Evolutionary conservation across 1,140 invertebrate species (phyloP).

Genomic region (Aphelinus atriplicis): DNA sequence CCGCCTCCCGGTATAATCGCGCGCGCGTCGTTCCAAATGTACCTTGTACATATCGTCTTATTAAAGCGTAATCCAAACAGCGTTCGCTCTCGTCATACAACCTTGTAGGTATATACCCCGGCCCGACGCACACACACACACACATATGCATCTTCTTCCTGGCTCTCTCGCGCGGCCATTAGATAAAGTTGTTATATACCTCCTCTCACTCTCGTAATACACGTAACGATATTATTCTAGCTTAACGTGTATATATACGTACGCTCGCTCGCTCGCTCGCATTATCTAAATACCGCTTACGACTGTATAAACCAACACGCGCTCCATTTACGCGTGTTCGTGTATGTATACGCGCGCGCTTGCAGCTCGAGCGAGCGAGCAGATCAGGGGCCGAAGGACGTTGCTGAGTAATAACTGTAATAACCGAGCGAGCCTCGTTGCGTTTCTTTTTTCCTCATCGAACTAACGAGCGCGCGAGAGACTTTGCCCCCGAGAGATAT

Average conservation of each 20-base stretch:
- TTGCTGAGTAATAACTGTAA: conserved; percentile 29
- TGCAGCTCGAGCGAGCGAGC: background rate
- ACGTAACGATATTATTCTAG: too few species aligned
- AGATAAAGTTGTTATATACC: too few species aligned
- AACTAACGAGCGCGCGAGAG: background rate
- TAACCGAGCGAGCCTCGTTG: conserved; percentile 2
- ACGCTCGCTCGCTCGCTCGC: background rate
- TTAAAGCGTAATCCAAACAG: too few species aligned
- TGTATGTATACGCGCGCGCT: too few species aligned
- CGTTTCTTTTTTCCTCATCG: conserved; percentile 8
- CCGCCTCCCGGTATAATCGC: too few species aligned
- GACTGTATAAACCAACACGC: background rate
- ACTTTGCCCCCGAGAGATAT: conserved; percentile 15
- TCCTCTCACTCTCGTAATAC: too few species aligned
- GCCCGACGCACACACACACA: background rate
- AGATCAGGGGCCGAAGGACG: conserved; percentile 2
- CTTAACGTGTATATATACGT: too few species aligned
- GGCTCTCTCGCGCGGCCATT: too few species aligned
- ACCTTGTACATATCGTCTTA: too few species aligned
- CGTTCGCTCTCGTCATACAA: too few species aligned
- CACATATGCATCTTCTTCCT: background rate
- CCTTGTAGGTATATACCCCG: background rate
- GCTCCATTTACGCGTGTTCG: background rate
- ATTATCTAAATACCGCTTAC: background rate
- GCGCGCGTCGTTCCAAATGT: too few species aligned